phyloP scores from a whole-genome alignment of 1,140 invertebrate genomes.

The Drosophila malerkotliana region DNA sequence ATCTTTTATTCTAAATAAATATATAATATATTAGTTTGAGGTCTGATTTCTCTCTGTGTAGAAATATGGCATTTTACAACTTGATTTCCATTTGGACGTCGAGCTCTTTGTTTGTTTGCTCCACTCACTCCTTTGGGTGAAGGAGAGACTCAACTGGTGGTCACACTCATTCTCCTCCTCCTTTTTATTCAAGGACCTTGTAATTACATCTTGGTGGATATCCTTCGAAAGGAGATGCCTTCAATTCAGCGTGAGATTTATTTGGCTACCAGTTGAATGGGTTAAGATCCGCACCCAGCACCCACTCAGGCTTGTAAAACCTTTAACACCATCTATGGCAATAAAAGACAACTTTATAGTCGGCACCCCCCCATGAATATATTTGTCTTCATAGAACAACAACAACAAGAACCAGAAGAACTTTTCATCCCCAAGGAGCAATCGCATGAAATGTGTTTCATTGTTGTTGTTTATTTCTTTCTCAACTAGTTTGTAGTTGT shows the following conservation, averaged over 20 bases:
- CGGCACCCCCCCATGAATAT: slow-evolving; percentile 29
- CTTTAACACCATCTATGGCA: slow-evolving; percentile 38
- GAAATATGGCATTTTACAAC: slow-evolving; percentile 54
- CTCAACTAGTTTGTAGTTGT: slow-evolving; percentile 38
- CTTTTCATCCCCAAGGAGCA: slow-evolving; percentile 33
- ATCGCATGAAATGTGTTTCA: slow-evolving; percentile 42
- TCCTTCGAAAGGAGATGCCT: not conserved
- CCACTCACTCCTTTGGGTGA: not conserved
- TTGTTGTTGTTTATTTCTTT: slow-evolving; percentile 45
- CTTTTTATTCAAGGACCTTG: not conserved
- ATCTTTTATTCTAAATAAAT: no score
- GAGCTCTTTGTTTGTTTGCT: slow-evolving; percentile 52
- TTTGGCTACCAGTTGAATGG: slow-evolving; percentile 10
- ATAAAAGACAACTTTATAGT: slow-evolving; percentile 40
- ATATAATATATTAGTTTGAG: not conserved
- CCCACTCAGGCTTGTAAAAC: slow-evolving; percentile 10
- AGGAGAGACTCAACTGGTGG: slow-evolving; percentile 31
- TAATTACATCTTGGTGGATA: not conserved
- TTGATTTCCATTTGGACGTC: slow-evolving; percentile 66
- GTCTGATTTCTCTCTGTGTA: not conserved
- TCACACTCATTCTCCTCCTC: not conserved
- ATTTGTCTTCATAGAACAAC: slow-evolving; percentile 25
- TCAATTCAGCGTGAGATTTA: slow-evolving; percentile 6
- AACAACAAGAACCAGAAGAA: not conserved
- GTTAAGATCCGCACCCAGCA: not conserved